phyloP scores from a whole-genome alignment of 2,888 invertebrate species.

The Drosophila fungiperda region DNA sequence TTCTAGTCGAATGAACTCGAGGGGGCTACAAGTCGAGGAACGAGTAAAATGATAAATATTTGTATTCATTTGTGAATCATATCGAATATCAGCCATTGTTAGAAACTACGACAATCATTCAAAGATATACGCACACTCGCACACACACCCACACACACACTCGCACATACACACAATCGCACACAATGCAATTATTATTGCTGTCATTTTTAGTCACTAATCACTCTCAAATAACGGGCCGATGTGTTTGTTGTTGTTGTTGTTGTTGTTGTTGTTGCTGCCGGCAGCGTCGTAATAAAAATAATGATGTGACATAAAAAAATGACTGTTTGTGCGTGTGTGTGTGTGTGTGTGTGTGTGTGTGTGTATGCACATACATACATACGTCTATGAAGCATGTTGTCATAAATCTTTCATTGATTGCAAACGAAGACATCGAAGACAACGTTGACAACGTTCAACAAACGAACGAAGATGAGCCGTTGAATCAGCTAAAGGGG shows the following conservation, averaged over 20 bases:
- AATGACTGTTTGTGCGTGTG: constrained; percentile 12
- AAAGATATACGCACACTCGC: constrained; percentile 20
- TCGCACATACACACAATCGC: constrained; percentile 12
- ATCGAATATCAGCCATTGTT: constrained; percentile 49
- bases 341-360: neutral
- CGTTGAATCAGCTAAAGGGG: neutral
- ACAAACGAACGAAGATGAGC: constrained; percentile 43
- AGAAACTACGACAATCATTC: constrained; percentile 50
- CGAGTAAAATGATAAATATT: constrained; percentile 44
- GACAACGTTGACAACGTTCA: constrained; percentile 61
- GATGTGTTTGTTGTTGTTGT: constrained; percentile 25
- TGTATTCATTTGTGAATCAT: constrained; percentile 57
- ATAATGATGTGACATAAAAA: constrained; percentile 79
- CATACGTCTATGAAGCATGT: constrained; percentile 20
- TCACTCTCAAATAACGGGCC: constrained; percentile 75
- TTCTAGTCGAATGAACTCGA: neutral
- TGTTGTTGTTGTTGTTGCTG: constrained; percentile 33
- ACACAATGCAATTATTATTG: constrained; percentile 61
- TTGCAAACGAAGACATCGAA: constrained; percentile 78
- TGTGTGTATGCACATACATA: constrained; percentile 21
- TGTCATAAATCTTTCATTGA: constrained; percentile 79
- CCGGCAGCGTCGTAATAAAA: constrained; percentile 75
- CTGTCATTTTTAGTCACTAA: constrained; percentile 72
- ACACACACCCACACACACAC: constrained; percentile 13
- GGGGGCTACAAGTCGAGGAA: neutral